Conservation (phyloP, 2,888 invertebrate genomes). For the Melitaea athalia region DNA sequence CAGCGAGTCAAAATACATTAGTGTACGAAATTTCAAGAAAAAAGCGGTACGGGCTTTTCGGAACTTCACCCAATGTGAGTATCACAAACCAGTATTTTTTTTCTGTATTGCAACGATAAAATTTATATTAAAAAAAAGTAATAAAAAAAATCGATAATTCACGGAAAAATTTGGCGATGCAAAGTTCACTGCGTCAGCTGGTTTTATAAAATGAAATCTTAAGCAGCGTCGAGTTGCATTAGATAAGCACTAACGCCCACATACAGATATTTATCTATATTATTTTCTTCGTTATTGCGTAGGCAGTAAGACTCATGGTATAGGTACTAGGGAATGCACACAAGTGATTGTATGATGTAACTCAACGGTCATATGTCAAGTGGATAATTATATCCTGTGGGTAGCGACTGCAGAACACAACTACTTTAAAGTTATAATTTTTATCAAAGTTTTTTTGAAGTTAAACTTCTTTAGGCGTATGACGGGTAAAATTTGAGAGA, state of each 20-base stretch:
- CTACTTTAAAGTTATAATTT: neutral
- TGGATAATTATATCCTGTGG: constrained; percentile 45
- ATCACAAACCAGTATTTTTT: no score
- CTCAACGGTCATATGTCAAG: constrained; percentile 44
- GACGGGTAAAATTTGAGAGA: no score
- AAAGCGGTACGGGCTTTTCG: no score
- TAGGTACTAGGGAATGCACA: neutral
- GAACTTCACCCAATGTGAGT: no score
- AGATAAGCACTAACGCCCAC: neutral
- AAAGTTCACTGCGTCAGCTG: neutral
- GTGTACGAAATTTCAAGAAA: no score
- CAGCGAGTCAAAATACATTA: no score
- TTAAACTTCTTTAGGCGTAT: no score
- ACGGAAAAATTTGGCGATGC: no score
- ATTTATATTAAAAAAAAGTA: no score
- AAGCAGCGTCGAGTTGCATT: neutral
- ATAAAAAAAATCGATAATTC: no score
- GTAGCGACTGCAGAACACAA: constrained; percentile 25
- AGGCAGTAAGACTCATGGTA: constrained; percentile 1
- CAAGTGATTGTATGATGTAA: constrained; percentile 34
- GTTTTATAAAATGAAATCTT: neutral
- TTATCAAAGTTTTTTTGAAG: neutral
- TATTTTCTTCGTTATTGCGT: neutral
- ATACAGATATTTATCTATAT: neutral
- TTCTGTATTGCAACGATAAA: no score